A percentile compares a stretch with the other conserved stretches of the same genome.
Evolutionary conservation across 2,888 invertebrate genomes (phyloP).

Genomic region (Uropetala carovei): DNA sequence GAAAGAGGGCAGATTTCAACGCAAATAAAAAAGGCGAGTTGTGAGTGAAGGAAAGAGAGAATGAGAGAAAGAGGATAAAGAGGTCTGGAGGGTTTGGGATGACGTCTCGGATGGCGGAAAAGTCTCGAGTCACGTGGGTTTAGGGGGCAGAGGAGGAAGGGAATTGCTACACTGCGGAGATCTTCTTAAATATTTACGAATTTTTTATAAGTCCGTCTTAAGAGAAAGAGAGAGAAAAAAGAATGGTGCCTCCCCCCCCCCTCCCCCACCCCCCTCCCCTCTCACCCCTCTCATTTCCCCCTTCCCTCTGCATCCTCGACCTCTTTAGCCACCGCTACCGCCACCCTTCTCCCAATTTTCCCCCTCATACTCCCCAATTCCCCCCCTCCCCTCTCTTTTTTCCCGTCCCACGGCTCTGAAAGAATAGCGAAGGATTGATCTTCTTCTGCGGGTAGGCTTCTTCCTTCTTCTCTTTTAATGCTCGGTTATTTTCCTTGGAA

Average conservation of each 20-base stretch:
- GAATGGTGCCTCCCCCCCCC: not conserved
- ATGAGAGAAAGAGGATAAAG: not conserved
- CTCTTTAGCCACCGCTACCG: slow-evolving; percentile 48
- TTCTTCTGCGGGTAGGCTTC: slow-evolving; percentile 14
- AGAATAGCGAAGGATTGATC: slow-evolving; percentile 34
- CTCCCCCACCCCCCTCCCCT: not conserved
- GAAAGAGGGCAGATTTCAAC: too few species aligned
- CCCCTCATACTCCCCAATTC: not conserved
- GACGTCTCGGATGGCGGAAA: not conserved
- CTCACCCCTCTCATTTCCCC: slow-evolving; percentile 30
- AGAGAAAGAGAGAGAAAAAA: slow-evolving; percentile 11
- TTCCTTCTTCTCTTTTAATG: slow-evolving; percentile 3
- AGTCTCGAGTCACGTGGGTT: not conserved
- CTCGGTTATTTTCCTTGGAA: not conserved
- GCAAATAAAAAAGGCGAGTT: too few species aligned
- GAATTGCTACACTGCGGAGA: slow-evolving; percentile 2
- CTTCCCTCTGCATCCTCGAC: slow-evolving; percentile 31
- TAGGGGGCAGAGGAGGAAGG: not conserved
- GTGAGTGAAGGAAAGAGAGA: too few species aligned
- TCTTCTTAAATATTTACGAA: slow-evolving; percentile 28
- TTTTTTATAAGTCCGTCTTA: slow-evolving; percentile 32
- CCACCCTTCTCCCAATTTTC: not conserved
- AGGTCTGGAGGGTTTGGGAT: not conserved
- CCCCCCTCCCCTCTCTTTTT: not conserved
- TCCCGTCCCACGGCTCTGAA: not conserved